phyloP scores from a whole-genome alignment of 1,140 invertebrate genomes.

The Drosophila athabasca region DNA sequence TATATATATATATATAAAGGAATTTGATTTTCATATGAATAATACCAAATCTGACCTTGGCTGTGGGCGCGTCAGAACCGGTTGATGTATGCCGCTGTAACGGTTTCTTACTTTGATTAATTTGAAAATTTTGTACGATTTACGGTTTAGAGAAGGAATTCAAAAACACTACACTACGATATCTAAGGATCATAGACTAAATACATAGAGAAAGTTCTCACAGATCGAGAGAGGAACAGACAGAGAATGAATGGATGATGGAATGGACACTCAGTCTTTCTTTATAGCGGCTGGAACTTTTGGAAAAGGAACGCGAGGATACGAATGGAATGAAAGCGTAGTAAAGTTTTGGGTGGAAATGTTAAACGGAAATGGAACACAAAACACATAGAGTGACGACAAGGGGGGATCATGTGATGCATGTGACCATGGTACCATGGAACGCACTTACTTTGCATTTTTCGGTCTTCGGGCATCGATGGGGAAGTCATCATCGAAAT shows the following conservation, averaged over 20 bases:
- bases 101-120: conserved; percentile 66
- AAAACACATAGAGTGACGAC: conserved; percentile 15
- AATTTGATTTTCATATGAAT: conserved; percentile 14
- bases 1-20: conserved; percentile 6
- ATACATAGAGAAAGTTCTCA: conserved; percentile 10
- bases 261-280: neutral
- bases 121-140: conserved; percentile 17
- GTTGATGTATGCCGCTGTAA: conserved; percentile 79
- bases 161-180: neutral
- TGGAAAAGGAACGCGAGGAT: conserved; percentile 17
- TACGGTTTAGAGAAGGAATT: conserved; percentile 1
- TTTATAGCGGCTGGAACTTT: conserved; percentile 1
- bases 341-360: neutral
- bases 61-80: conserved; percentile 72
- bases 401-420: neutral
- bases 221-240: neutral
- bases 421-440: conserved; percentile 48
- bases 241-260: neutral
- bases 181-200: neutral
- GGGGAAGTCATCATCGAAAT: conserved; percentile 84
- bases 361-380: conserved; percentile 30
- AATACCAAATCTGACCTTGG: conserved; percentile 81
- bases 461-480: conserved; percentile 86
- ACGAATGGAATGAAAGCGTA: conserved; percentile 15
- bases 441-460: conserved; percentile 93